A percentile compares a stretch with the other conserved stretches of the same genome.
phyloP scores from a whole-genome alignment of 2,113 vertebrate species.

The Cygnus atratus region DNA sequence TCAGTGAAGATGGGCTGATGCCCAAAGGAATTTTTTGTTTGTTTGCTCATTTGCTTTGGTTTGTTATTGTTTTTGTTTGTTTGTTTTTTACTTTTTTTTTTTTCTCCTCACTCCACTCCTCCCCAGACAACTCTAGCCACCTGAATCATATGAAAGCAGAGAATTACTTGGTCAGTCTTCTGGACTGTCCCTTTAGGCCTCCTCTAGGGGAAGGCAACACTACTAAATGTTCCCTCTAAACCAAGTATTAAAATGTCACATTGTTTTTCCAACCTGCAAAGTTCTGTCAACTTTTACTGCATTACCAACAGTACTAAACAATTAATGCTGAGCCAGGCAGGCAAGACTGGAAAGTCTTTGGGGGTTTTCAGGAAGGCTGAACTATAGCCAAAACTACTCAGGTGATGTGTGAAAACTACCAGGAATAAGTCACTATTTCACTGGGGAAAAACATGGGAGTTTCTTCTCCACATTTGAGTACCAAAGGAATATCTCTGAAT shows the following conservation, averaged over 20 bases:
- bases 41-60: neutral
- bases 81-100: neutral
- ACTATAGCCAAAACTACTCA: neutral
- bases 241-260: neutral
- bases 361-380: neutral
- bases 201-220: neutral
- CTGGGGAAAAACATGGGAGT: neutral
- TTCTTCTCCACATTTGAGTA: neutral
- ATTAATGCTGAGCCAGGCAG: neutral
- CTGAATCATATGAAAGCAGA: neutral
- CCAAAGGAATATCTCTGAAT: neutral
- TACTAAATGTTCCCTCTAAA: neutral
- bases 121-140: neutral
- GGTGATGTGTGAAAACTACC: neutral
- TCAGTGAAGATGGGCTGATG: neutral
- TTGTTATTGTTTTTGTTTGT: neutral
- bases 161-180: neutral
- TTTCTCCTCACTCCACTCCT: no score
- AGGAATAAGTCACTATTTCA: neutral
- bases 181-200: neutral
- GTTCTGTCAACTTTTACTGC: neutral
- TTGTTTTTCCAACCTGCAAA: conserved; percentile 27
- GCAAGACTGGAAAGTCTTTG: neutral
- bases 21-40: neutral
- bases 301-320: neutral